Base-by-base conservation (phyloP, 2,888 invertebrate genomes). In the Diaperis boleti region DNA sequence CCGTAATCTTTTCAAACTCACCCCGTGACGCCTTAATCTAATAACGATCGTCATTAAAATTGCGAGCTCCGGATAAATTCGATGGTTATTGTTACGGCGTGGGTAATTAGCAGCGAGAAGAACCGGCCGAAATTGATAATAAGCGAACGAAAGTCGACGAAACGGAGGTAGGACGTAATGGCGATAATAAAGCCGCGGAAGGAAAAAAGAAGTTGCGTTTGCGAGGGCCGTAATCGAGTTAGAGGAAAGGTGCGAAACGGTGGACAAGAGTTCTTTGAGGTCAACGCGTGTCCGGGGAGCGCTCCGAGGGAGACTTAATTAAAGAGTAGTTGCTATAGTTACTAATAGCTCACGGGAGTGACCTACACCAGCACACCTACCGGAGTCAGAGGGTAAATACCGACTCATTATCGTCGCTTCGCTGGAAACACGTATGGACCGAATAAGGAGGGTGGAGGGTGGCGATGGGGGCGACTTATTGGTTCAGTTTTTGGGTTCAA, bases 21-120 rank as follows among this genome's bases (percentile, higher is more conserved):
- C 70, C 69, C 72, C 68, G 69, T 74, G 73, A 76, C 67, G 74
- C 72, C 68, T 72, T 74, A 76, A 76, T 76, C 76, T 74, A 76
- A 76, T 76, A 76, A 75, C 65, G 74, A 73, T 76, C 76, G 75
- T 76, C 73, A 75, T 75, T 73, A 75, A 75, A 76, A 75, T 68
- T 68, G 72, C 71, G 69, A 69, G 69, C 71, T 68, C 66, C 57
- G 69, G 72, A 75, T 76, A 74, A 74, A 73, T 76, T 74, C 74
- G 64, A 76, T 68, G 75, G 76, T 75, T 76, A 76, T 76, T 75
- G 76, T 75, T 75, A 75, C 72, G 68, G 74, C 73, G 70, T 70
- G 69, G 68, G 71, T 74, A 74, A 75, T 75, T 74, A 75, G 73
- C 68, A 67, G 64, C n/a, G 54, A 29, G 45, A 59, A 71, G n/a